phyloP scores from a whole-genome alignment of 2,888 invertebrate genomes.

The Drosophila pseudotalamancana region DNA sequence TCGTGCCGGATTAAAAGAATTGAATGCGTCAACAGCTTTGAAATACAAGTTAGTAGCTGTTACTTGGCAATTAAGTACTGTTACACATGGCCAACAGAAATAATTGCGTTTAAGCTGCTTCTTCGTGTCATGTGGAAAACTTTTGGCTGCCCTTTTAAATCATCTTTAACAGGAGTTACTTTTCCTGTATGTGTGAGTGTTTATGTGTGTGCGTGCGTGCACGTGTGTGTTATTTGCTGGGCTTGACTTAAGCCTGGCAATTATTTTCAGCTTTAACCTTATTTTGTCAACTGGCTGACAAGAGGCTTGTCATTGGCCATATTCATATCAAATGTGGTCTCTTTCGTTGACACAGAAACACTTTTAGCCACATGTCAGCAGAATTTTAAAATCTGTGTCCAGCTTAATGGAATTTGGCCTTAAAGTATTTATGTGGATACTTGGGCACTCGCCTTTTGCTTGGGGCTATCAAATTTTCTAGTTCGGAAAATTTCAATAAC shows the following conservation, averaged over 20 bases:
- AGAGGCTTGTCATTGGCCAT: constrained; percentile 1
- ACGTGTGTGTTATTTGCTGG: too few species aligned
- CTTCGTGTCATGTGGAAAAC: not conserved
- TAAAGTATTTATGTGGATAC: not conserved
- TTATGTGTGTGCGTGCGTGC: not conserved
- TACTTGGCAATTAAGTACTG: constrained; percentile 39
- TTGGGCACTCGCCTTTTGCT: constrained; percentile 9
- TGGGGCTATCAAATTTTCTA: constrained; percentile 55
- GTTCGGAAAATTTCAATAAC: constrained; percentile 47
- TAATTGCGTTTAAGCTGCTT: not conserved
- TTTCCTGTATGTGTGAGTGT: too few species aligned
- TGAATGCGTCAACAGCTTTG: not conserved
- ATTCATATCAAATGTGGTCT: not conserved
- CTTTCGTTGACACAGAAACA: constrained; percentile 11
- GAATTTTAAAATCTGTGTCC: constrained; percentile 7
- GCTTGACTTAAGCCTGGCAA: constrained; percentile 32
- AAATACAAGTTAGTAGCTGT: constrained; percentile 6
- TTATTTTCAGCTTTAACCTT: constrained; percentile 34
- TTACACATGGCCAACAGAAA: not conserved
- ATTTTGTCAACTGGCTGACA: constrained; percentile 18
- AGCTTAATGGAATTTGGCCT: constrained; percentile 27
- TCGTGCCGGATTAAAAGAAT: constrained; percentile 20
- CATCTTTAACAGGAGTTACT: constrained; percentile 13
- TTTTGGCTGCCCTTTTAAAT: constrained; percentile 26
- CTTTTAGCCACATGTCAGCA: constrained; percentile 23